A percentile compares a stretch with the other conserved stretches of the same genome.
These are phyloP conservation scores for Trichonephila inaurata DNA, from an alignment of 1,140 invertebrate genomes.

Conservation along the genomic window DNA sequence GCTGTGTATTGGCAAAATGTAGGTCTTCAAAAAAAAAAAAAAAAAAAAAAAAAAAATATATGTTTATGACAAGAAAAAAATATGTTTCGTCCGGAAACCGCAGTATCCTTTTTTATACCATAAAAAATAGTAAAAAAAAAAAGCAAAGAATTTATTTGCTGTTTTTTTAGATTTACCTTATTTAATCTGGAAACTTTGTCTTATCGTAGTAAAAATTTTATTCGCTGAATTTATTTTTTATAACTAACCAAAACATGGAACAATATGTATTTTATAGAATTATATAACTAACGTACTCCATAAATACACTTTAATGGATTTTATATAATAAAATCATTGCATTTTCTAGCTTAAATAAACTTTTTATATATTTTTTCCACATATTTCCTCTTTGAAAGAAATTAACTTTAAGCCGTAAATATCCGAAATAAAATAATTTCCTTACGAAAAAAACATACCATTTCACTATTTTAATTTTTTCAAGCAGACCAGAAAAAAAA, in stretches of 20 bases:
- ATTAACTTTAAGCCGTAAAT: no score
- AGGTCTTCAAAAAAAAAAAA: background rate
- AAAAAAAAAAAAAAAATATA: background rate
- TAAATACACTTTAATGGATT: background rate
- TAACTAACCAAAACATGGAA: background rate
- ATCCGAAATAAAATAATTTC: no score
- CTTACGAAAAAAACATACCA: no score
- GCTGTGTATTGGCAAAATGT: constrained; percentile 37
- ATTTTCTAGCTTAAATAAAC: no score
- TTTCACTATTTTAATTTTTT: no score
- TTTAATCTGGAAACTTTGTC: background rate
- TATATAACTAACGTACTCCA: background rate
- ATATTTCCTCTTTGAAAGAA: no score
- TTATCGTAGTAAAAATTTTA: background rate
- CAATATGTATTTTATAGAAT: background rate
- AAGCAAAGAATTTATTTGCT: background rate
- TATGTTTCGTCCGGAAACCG: constrained; percentile 7
- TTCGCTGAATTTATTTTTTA: background rate
- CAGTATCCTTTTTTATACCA: constrained; percentile 12
- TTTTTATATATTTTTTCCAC: no score
- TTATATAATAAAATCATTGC: background rate
- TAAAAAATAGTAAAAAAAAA: background rate
- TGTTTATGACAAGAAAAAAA: constrained; percentile 36
- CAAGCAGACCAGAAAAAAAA: no score
- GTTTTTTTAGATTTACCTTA: background rate